Base-by-base conservation (phyloP, 2,797 vertebrate genomes). In the Rhinichthys osculus region DNA sequence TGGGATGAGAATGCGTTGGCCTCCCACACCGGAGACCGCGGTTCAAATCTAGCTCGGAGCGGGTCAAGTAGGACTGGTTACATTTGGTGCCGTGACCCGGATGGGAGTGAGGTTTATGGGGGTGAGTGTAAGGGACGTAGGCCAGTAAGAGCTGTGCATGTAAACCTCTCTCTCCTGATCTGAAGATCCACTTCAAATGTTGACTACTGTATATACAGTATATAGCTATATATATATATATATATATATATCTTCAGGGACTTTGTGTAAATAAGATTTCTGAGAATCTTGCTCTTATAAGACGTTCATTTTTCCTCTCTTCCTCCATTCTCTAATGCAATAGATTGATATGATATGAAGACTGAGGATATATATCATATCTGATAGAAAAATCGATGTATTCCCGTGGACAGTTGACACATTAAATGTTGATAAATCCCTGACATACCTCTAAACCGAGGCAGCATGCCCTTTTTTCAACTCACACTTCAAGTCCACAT, bases 401-500 rank as follows among this genome's bases (percentile, higher is more conserved):
- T 78, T 73, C 59, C 35, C 5, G 13, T 79, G 38, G 57, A 87
- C 54, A 79, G 72, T 59, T 83, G 52, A 67, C 76, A 73, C 76
- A 80, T 74, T 79, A 83, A 85, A 89, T 77, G 83, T 66, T 78
- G 67, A 85, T 72, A 86, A 54, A 82, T 85, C 33, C 59, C 77
- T 79, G 59, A 54, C 74, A 64, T 80, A 81, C 64, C 82, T 87
- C 71, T 59, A 57, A 87, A 35, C 19, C 1, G 19, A 73, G 57
- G 10, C 74, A 21, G 50, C 27, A 59, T 14, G 27, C 42, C 19
- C 27, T 69, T 30, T 78, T 11, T 27, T 11, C 40, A 35, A n/a
- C 7, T 33, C 14, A 30, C 30, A 76, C 7, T 44, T 80, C 40
- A 30, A 21, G 17, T 35, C 35, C 57, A 81, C 71, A 73, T 59